Evolutionary conservation across 2,888 invertebrate genomes (phyloP).

Genomic region (Plebejus argus): DNA sequence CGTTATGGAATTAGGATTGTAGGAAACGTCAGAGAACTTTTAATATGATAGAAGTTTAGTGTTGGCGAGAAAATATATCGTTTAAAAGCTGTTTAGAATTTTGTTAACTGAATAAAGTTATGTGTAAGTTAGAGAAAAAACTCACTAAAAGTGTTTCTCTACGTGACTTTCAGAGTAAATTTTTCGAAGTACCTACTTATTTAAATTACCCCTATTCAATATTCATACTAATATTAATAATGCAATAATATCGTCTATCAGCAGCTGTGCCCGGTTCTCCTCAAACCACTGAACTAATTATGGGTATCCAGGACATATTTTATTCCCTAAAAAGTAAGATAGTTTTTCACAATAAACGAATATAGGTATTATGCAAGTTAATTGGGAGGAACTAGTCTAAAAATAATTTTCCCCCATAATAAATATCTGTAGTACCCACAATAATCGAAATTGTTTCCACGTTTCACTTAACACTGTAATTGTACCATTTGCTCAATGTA

Average conservation of each 20-base stretch:
- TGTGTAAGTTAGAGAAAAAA: not conserved
- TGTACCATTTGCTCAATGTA: conserved; percentile 8
- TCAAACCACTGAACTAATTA: too few species aligned
- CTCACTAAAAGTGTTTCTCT: not conserved
- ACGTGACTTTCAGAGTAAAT: too few species aligned
- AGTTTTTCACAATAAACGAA: too few species aligned
- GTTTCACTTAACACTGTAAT: conserved; percentile 16
- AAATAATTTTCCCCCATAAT: not conserved
- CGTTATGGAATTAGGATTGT: not conserved
- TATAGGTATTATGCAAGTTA: too few species aligned
- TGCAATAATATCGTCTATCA: too few species aligned
- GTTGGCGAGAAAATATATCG: not conserved
- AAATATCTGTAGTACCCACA: not conserved
- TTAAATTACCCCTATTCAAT: too few species aligned
- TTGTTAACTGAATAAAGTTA: not conserved
- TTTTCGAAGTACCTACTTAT: too few species aligned
- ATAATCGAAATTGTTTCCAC: conserved; percentile 2
- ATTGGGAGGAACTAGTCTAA: not conserved
- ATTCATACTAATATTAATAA: too few species aligned
- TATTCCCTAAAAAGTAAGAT: too few species aligned
- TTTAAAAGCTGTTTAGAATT: not conserved
- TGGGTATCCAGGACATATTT: too few species aligned
- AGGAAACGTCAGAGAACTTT: not conserved
- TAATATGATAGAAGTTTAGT: not conserved
- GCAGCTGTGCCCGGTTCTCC: too few species aligned